A percentile compares a stretch with the other conserved stretches of the same genome.
phyloP scores from a whole-genome alignment of 2,888 invertebrate species.

The Pherbina coryleti region DNA sequence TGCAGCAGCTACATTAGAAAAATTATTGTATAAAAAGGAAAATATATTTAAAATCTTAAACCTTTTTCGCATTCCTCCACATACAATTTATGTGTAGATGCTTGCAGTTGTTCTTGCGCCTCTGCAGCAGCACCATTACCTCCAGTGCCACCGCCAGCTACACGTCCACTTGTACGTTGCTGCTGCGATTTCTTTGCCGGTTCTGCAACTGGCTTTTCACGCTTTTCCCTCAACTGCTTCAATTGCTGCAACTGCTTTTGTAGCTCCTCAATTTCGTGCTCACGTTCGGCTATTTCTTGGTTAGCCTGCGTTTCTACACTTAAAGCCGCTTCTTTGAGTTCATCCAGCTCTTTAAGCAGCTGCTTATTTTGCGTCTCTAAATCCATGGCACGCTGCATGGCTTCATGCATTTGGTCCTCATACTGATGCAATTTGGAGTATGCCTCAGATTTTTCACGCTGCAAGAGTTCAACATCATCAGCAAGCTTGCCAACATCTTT shows the following conservation, averaged over 20 bases:
- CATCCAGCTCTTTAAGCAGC: constrained; percentile 79
- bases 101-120: background rate
- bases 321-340: constrained; percentile 81
- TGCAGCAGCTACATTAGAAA: constrained; percentile 19
- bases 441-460: constrained; percentile 72
- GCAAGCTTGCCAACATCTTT: constrained; percentile 72
- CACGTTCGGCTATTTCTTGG: constrained; percentile 75
- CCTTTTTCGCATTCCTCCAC: constrained; percentile 31
- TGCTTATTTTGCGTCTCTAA: constrained; percentile 81
- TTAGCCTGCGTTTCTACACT: constrained; percentile 84
- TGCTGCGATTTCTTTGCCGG: constrained; percentile 19
- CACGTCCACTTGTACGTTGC: constrained; percentile 17
- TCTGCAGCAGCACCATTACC: background rate
- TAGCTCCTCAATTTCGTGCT: constrained; percentile 66
- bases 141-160: constrained; percentile 31
- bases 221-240: constrained; percentile 42
- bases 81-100: constrained; percentile 27
- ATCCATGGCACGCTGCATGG: constrained; percentile 81
- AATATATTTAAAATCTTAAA: background rate
- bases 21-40: background rate
- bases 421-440: constrained; percentile 60
- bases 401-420: constrained; percentile 75
- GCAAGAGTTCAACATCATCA: constrained; percentile 74
- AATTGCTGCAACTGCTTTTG: constrained; percentile 54
- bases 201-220: background rate